phyloP scores from a whole-genome alignment of 2,797 vertebrate species.

The Neoniphon sammara region DNA sequence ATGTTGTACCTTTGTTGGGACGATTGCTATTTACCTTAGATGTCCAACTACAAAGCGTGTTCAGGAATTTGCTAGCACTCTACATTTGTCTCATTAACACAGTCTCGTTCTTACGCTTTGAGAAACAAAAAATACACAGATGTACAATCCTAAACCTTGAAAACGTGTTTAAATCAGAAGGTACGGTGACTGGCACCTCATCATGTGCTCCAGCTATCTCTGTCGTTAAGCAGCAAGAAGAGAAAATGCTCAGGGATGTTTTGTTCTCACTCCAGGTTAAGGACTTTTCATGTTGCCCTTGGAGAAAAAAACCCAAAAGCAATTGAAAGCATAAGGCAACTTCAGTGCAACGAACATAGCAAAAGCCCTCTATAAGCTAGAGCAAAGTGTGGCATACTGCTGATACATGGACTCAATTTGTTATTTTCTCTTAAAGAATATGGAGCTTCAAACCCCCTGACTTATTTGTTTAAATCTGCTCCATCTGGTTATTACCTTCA shows the following conservation, averaged over 20 bases:
- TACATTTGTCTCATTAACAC: not conserved
- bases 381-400: not conserved
- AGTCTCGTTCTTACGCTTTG: not conserved
- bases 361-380: conserved; percentile 7
- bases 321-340: conserved; percentile 33
- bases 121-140: not conserved
- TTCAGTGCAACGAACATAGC: conserved; percentile 29
- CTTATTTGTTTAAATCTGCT: conserved; percentile 15
- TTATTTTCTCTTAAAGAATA: conserved; percentile 15
- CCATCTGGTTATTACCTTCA: conserved; percentile 70
- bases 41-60: not conserved
- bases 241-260: conserved; percentile 1
- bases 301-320: not conserved
- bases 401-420: conserved; percentile 18
- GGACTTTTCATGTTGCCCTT: conserved; percentile 5
- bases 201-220: conserved; percentile 19
- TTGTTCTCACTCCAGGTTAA: conserved; percentile 3
- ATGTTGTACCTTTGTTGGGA: not conserved
- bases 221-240: conserved; percentile 12
- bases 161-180: not conserved
- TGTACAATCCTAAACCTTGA: conserved; percentile 14
- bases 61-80: not conserved
- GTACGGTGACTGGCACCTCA: conserved; percentile 6
- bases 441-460: not conserved
- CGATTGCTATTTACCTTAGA: not conserved